Base-by-base conservation (phyloP, 2,797 vertebrate genomes). In the Myripristis jacobus region DNA sequence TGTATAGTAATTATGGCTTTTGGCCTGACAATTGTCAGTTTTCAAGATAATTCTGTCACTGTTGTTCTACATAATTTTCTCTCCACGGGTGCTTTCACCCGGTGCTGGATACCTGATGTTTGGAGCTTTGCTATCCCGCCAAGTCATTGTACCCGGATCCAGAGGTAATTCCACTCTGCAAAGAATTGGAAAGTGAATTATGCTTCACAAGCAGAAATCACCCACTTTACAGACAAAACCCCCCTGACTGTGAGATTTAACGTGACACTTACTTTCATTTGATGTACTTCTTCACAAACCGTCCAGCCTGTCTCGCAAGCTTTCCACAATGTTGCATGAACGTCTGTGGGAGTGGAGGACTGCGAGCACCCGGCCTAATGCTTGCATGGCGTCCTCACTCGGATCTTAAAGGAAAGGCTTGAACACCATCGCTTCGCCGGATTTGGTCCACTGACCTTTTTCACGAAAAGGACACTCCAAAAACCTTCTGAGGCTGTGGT, bases 391-490 rank as follows among this genome's bases (percentile, higher is more conserved):
- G 19, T n/a, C 55, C 55, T 15, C 7, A 38, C 24, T 10, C 16
- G 7, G 29, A 63, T 44, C 18, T 55, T 31, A 29, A 50, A 56
- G 60, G 46, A 77, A 10, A 50, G 47, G 24, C 22, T 22, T 6
- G 22, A 25, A 11, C 50, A 12, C 47, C 19, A 21, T 3, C 21
- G 6, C 18, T 44, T 44, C 6, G 21, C 29, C 52, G 60, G 4
- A 64, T 70, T 27, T 5, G 31, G 12, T 22, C 51, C 8, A 6
- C 16, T 29, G 27, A 29, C n/a, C n/a, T n/a, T n/a, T n/a, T n/a
- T n/a, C n/a, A n/a, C n/a, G n/a, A n/a, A n/a, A n/a, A n/a, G n/a
- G n/a, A n/a, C n/a, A n/a, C n/a, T n/a, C n/a, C n/a, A n/a, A n/a
- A n/a, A n/a, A n/a, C n/a, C n/a, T n/a, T n/a, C n/a, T n/a, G n/a